These are phyloP conservation scores for Menidia beryllina DNA, from an alignment of 2,113 vertebrate species.

Conservation along the genomic window DNA sequence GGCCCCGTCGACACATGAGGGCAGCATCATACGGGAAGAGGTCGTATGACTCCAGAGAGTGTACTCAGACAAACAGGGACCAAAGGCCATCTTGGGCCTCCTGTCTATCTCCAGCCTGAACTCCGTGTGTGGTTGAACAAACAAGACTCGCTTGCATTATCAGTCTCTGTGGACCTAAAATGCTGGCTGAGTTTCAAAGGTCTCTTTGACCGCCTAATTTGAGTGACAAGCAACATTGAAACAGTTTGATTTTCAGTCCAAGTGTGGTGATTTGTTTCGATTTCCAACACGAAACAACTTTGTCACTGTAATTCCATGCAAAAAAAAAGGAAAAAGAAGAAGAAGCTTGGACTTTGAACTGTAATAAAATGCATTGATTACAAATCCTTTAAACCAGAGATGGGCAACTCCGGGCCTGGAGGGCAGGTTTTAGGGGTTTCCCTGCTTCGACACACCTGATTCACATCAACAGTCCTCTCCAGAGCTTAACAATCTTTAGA, in stretches of 20 bases:
- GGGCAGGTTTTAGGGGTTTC: too few relatives aligned
- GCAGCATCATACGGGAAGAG: not conserved
- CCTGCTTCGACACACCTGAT: too few relatives aligned
- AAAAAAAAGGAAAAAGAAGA: too few relatives aligned
- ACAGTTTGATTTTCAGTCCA: not conserved
- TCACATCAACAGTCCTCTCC: too few relatives aligned
- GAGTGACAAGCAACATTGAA: not conserved
- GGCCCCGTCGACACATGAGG: not conserved
- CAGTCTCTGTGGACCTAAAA: not conserved
- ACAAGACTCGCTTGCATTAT: not conserved
- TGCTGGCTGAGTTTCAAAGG: not conserved
- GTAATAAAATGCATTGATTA: too few relatives aligned
- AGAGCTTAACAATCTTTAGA: too few relatives aligned
- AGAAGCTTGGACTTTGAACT: too few relatives aligned
- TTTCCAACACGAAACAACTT: not conserved
- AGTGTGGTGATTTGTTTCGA: not conserved
- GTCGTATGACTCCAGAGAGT: not conserved
- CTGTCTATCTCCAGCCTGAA: not conserved
- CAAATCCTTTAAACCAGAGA: too few relatives aligned
- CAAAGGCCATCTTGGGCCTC: not conserved
- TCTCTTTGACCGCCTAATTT: not conserved
- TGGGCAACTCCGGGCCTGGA: too few relatives aligned
- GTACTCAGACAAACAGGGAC: not conserved
- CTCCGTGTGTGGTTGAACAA: not conserved
- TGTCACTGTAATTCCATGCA: not conserved